phyloP scores from a whole-genome alignment of 2,113 vertebrate genomes.

The Marmota flaviventris region DNA sequence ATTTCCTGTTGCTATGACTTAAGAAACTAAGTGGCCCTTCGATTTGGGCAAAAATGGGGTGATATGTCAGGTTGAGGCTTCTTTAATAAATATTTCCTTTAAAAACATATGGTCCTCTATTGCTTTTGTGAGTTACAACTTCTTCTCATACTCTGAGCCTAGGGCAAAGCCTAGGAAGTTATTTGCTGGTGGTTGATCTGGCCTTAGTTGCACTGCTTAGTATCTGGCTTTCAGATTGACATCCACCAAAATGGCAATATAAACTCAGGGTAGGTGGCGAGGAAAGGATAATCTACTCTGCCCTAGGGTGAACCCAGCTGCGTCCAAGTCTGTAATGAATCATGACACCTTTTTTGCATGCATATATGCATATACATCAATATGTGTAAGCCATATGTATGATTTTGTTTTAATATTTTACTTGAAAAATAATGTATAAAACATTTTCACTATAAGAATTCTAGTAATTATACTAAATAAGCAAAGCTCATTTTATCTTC shows the following conservation, averaged over 20 bases:
- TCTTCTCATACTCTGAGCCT: background rate
- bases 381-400: background rate
- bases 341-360: background rate
- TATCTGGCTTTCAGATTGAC: background rate
- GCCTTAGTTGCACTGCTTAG: background rate
- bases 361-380: background rate
- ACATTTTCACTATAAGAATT: background rate
- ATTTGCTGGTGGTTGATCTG: background rate
- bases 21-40: background rate
- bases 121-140: background rate
- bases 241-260: fast-evolving
- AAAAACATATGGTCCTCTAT: background rate
- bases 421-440: conserved; percentile 21
- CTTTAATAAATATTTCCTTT: background rate
- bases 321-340: background rate
- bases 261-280: background rate
- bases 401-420: background rate
- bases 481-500: background rate
- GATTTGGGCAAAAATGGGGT: background rate
- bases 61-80: background rate
- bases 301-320: background rate
- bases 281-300: background rate
- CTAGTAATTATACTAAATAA: background rate
- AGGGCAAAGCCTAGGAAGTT: background rate
- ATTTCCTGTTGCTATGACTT: background rate